Base-by-base conservation (phyloP, 2,113 vertebrate species). In the Ciconia stormi region DNA sequence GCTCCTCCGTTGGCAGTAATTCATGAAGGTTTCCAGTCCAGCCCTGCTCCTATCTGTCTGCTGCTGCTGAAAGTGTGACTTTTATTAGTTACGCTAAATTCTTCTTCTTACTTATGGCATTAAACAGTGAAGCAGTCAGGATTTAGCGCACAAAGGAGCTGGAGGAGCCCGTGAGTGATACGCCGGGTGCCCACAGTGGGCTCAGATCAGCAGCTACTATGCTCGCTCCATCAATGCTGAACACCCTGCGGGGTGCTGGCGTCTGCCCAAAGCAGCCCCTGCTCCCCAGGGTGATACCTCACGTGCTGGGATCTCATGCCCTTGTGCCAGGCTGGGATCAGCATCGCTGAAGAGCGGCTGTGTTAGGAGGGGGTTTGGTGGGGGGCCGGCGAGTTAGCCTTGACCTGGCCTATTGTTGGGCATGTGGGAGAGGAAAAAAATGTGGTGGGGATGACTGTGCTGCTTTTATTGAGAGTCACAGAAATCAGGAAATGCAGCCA, bases 101-200 rank as follows among this genome's bases (percentile, higher is more conserved):
- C 8, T 56, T 78, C 15, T 55, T 40, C 66, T 81, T 26, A 25
- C 66, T 62, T 71, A 4, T 4, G 40, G 69, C 46, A 66, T 27
- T 25, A 70, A 79, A 13, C 26, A 34, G 50, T 3, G 80, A 50
- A 17, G 65, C 36, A 6, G 29, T 16, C 21, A 13, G 74, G 79
- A 69, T 67, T 83, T 14, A 36, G 29, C 3, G 55, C 53, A 11
- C n/a, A 36, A 16, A 72, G 58, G 49, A 55, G 49, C 38, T 19
- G 69, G 63, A 69, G 78, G 21, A 66, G 67, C 29, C 63, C 0
- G 2, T 16, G 61, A n/a, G 56, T 1, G 55, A 32, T 32, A 13
- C 0, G 0, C 36, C 1, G 10, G 25, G 59, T 11, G 53, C 58
- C n/a, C 20, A 1, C 22, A 12, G 38, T 5, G 26, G 34, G 20